A percentile compares a stretch with the other conserved stretches of the same genome.
Conservation (phyloP, 92 coral and sea anemone genomes). For the Muricea muricata region DNA sequence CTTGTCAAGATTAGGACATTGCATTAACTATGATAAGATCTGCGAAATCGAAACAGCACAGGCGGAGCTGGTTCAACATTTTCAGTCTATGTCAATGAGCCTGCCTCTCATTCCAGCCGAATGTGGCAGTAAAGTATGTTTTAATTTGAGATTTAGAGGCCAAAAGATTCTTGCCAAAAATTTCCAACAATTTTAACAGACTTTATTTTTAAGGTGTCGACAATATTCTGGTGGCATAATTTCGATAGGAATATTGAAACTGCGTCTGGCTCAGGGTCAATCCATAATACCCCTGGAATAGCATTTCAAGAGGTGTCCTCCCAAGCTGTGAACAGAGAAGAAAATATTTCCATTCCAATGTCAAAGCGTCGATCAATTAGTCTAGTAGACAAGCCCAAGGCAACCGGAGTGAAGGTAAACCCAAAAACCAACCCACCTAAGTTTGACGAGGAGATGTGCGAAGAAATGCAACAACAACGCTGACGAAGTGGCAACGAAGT, state of each 20-base stretch:
- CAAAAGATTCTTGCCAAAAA: no score
- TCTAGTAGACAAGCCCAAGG: no score
- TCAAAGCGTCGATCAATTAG: no score
- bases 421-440: neutral
- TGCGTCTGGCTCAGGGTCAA: conserved; percentile 27
- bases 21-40: no score
- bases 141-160: neutral
- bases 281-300: conserved; percentile 6
- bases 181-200: neutral
- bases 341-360: no score
- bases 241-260: conserved; percentile 32
- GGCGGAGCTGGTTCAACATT: conserved; percentile 28
- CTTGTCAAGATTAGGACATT: no score
- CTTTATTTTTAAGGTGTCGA: neutral
- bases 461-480: neutral
- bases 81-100: neutral
- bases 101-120: neutral
- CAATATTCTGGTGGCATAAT: conserved; percentile 25
- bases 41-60: no score
- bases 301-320: no score
- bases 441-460: conserved; percentile 4
- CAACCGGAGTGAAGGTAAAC: no score
- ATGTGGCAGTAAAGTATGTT: neutral
- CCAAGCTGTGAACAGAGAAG: no score
- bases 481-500: neutral